Evolutionary conservation across 2,113 vertebrate species (phyloP).

Genomic region (Lipotes vexillifer): DNA sequence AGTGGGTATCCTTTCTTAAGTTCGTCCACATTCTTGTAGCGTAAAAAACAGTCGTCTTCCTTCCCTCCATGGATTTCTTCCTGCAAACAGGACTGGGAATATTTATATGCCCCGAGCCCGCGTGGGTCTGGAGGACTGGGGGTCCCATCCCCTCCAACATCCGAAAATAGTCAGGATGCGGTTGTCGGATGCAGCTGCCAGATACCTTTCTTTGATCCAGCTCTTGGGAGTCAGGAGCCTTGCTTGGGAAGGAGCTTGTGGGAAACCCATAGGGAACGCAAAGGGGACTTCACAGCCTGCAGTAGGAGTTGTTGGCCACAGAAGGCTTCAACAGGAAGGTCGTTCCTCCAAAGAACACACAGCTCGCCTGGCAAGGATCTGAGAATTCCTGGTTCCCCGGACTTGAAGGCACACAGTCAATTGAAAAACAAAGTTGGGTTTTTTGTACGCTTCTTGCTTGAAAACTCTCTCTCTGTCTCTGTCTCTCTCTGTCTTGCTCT

Average conservation of each 20-base stretch:
- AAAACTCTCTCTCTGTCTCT: neutral
- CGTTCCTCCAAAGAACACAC: neutral
- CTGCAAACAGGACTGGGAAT: neutral
- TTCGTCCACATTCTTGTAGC: neutral
- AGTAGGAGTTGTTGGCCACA: fast-evolving
- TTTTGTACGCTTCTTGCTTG: neutral
- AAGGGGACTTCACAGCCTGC: neutral
- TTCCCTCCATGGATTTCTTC: neutral
- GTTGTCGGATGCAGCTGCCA: too few relatives aligned
- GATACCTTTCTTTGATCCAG: neutral
- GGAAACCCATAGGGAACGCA: too few relatives aligned
- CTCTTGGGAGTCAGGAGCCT: too few relatives aligned
- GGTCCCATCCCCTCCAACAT: neutral
- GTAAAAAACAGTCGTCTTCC: neutral
- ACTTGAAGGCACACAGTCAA: neutral
- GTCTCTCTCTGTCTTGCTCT: fast-evolving
- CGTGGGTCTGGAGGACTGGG: neutral
- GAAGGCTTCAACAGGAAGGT: fast-evolving
- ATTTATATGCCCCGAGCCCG: neutral
- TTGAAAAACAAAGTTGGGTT: fast-evolving
- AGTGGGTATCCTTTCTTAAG: neutral
- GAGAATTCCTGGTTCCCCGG: neutral
- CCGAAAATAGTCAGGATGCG: neutral
- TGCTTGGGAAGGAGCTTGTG: neutral
- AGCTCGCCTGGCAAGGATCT: neutral